Evolutionary conservation across 2,797 vertebrate species (phyloP), one percentile per base, ranked within the genome.

Genomic region (Sebastes minor): DNA sequence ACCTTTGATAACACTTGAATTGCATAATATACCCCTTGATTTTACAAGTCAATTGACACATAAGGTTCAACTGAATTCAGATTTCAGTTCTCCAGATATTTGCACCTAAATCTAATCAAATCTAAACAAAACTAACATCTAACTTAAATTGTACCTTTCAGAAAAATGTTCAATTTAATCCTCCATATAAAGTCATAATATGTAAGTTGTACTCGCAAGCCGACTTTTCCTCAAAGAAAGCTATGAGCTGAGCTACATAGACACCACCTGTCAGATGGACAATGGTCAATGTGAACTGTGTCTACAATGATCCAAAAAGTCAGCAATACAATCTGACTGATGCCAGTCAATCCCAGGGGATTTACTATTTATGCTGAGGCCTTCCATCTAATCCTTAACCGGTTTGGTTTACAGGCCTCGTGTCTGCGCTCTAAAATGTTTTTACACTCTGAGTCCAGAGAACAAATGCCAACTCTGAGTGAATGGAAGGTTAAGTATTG

Each of bases 401-500:
- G 80, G 88, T 86, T 89, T 81, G 74, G 53, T 80, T 88, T 91
- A 88, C 80, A 82, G 73, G 32, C 80, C 82, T 82, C 78, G 79
- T 71, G 83, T 79, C 80, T 83, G 78, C 70, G 57, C 76, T 79
- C 86, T 85, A 84, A 90, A 88, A 88, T 91, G 84, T 82, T 86
- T 90, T 82, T 89, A 86, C 71, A 84, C 73, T 83, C 49, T 59
- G 78, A 85, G 80, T 85, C 84, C 87, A 81, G 81, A 80, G 84
- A 91, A 88, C 63, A 90, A 84, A 82, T 82, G 82, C 18, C 74
- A 86, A 76, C 88, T 91, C 80, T 86, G 65, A 85, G 74, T 76
- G 80, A 91, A 84, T 90, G 69, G 75, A 87, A 90, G 87, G 83
- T 87, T 88, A 90, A 91, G 81, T 81, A 83, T 85, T 83, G 90